These are phyloP conservation scores for Euura saliciscinereae DNA, from an alignment of 1,140 invertebrate genomes.

Conservation along the genomic window DNA sequence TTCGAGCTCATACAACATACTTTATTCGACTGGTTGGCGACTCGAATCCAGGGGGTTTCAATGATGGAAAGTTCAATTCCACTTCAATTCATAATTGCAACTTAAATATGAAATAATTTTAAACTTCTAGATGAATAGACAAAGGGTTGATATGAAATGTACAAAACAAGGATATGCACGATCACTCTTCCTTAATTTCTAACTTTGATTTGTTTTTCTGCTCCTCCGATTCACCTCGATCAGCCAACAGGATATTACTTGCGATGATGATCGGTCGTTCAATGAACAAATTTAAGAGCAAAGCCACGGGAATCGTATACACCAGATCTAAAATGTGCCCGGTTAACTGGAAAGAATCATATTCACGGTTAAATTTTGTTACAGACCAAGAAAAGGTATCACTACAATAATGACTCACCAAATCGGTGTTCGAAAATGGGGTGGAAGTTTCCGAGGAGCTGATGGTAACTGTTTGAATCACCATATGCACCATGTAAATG, in stretches of 20 bases:
- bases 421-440: constrained; percentile 18
- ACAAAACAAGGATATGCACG: too few relatives aligned
- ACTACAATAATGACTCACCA: constrained; percentile 16
- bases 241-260: too few relatives aligned
- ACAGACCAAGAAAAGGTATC: neutral
- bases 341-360: constrained; percentile 22
- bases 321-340: constrained; percentile 21
- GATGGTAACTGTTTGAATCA: constrained; percentile 23
- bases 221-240: too few relatives aligned
- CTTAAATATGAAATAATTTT: too few relatives aligned
- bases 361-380: constrained; percentile 7
- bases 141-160: too few relatives aligned
- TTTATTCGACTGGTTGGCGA: neutral
- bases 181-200: too few relatives aligned
- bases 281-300: constrained; percentile 25
- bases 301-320: constrained; percentile 20
- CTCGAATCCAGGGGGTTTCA: too few relatives aligned
- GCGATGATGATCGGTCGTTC: constrained; percentile 19
- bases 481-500: constrained; percentile 63
- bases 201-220: too few relatives aligned
- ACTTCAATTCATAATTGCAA: too few relatives aligned
- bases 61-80: too few relatives aligned
- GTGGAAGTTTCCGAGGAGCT: constrained; percentile 5
- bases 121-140: too few relatives aligned
- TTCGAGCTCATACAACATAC: neutral